Evolutionary conservation across 1,140 invertebrate species (phyloP), one percentile per base, ranked within the genome.

Genomic region (Megathymus violae): DNA sequence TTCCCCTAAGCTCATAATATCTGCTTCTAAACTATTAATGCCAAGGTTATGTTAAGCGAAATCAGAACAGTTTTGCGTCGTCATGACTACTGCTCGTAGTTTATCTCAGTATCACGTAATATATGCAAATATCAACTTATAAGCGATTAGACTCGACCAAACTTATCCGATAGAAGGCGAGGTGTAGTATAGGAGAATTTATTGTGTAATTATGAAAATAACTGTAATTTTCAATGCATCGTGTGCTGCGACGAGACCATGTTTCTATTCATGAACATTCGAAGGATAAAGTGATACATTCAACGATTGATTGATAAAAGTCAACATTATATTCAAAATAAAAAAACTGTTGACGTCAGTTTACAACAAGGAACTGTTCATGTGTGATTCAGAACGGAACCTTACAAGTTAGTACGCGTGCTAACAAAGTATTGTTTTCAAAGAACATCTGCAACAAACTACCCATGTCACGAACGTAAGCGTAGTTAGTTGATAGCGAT

Each of bases 351-450:
- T 31, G 9, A 31, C 25, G 14, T 47, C 19, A 2, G 25, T 44
- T 44, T 17, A 44, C 19, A n/a, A 10, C 10, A n/a, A 16, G 15
- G 15, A 51, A 13, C 36, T 31, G 38, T 51, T 51, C 36, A 16
- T 16, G 10, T 50, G 27, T 51, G 48, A 51, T 51, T 51, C 48
- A 51, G 48, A 51, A 51, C 48, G 48, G 48, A 51, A 51, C 48
- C 48, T 51, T 14, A 40, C 46, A 48, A 48, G 25, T 31, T 31
- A 31, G 27, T 48, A 31, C 17, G 40, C 48, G 48, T 52, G 48
- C 48, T 52, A 38, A 52, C 48, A 52, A 52, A 34, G 48, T 52
- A 52, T 52, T 52, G 48, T 52, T 52, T 52, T 52, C 34, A 34
- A 34, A 40, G 34, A 52, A 52, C 48, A 52, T 52, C 48, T 52